Base-by-base conservation (phyloP, 2,797 vertebrate genomes). In the Parauchenoglanis ngamensis region DNA sequence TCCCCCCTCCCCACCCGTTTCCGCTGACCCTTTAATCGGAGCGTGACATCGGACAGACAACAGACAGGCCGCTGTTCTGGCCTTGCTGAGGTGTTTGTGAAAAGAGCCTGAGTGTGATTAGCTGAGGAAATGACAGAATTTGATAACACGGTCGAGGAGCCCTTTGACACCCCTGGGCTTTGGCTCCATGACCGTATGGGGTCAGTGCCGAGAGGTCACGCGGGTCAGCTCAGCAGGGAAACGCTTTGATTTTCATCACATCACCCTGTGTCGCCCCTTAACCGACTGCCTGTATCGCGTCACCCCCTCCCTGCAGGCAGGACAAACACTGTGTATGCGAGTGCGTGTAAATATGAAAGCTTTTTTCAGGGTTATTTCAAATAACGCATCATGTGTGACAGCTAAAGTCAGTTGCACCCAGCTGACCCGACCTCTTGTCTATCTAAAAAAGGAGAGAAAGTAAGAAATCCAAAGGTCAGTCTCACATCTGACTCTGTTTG, bases 81-180 rank as follows among this genome's bases (percentile, higher is more conserved):
- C 56, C 23, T 87, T 31, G 77, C 84, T 0, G 35, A 87, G 88
- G 90, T 89, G 90, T 92, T 92, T 91, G 88, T 85, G 89, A 91
- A 91, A 83, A 79, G 86, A 89, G 89, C 78, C 93, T 93, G 93
- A 86, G 59, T 90, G 63, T 25, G 81, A 93, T 95, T 94, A 93
- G 90, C 75, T 0, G 86, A 91, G 93, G 93, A 95, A 95, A 94
- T 93, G 92, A 90, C 90, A 90, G 90, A 91, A 90, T 90, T 88
- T 85, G 91, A 92, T 89, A 89, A 79, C 25, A 75, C 49, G 23
- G 54, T 87, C 89, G 82, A 89, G 81, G 13, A 86, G 44, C 57
- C 75, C 31, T 68, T 46, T 84, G 84, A 57, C 88, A 87, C 81
- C 57, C 65, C 79, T 70, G 80, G 76, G 65, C 87, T 84, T 72